Conservation (phyloP, 2,113 vertebrate species). For the Epinephelus lanceolatus region DNA sequence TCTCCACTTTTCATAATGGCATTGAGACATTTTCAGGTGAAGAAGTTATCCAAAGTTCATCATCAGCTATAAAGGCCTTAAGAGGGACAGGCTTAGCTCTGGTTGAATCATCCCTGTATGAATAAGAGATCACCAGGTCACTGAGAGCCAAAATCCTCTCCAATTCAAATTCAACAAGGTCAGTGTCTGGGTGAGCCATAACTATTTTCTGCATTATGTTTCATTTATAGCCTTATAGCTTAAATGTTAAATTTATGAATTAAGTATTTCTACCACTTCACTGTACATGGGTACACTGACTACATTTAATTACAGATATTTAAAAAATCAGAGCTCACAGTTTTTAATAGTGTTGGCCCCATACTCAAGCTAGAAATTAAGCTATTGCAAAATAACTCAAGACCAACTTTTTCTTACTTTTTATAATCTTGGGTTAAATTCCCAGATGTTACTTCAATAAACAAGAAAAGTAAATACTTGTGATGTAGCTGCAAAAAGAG, state of each 20-base stretch:
- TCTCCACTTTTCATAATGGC: slow-evolving; percentile 5
- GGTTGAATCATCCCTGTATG: slow-evolving; percentile 52
- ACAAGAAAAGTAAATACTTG: neutral
- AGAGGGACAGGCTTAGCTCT: slow-evolving; percentile 10
- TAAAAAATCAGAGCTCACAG: neutral
- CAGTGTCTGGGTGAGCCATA: slow-evolving; percentile 29
- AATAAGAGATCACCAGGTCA: slow-evolving; percentile 68
- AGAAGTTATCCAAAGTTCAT: slow-evolving; percentile 44
- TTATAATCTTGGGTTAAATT: neutral
- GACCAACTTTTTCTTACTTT: neutral
- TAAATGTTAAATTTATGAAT: slow-evolving; percentile 42
- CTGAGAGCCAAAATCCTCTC: slow-evolving; percentile 33
- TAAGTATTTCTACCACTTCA: slow-evolving; percentile 12
- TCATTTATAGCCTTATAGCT: slow-evolving; percentile 44
- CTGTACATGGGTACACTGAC: neutral
- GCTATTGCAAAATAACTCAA: neutral
- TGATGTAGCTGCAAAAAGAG: neutral
- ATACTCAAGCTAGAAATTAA: neutral
- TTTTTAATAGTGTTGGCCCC: neutral
- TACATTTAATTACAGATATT: slow-evolving; percentile 2
- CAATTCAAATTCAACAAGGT: slow-evolving; percentile 60
- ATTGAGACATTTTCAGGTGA: slow-evolving; percentile 9
- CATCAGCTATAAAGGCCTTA: slow-evolving; percentile 14
- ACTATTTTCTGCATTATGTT: slow-evolving; percentile 50
- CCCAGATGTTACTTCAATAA: neutral